These are phyloP conservation scores for Alviniconcha strummeri DNA, from an alignment of 2,888 invertebrate genomes.

Conservation along the genomic window DNA sequence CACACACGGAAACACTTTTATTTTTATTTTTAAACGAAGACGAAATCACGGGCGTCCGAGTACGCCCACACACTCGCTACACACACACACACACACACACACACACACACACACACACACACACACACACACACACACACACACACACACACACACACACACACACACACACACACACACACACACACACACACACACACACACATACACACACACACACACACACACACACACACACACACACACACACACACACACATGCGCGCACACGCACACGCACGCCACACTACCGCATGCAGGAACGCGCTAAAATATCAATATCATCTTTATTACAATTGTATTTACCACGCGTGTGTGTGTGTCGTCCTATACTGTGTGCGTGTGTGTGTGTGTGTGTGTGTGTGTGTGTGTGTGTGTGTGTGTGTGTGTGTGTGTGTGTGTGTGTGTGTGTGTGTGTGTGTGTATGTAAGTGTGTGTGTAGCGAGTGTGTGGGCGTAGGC, in stretches of 20 bases:
- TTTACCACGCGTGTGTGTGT: background rate
- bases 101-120: background rate
- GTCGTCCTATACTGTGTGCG: background rate
- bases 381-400: slow-evolving; percentile 4
- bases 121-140: background rate
- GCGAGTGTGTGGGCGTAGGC: background rate
- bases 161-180: background rate
- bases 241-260: slow-evolving; percentile 4
- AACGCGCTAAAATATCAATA: too few relatives aligned
- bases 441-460: slow-evolving; percentile 18
- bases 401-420: background rate
- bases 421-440: background rate
- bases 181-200: slow-evolving; percentile 1
- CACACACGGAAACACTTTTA: too few relatives aligned
- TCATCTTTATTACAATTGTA: too few relatives aligned
- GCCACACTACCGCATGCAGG: too few relatives aligned
- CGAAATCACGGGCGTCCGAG: background rate
- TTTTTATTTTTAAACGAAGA: too few relatives aligned
- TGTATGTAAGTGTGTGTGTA: background rate
- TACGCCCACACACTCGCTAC: background rate
- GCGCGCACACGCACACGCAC: background rate
- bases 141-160: slow-evolving; percentile 9
- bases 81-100: slow-evolving; percentile 15
- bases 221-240: slow-evolving; percentile 7
- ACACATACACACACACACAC: slow-evolving; percentile 22